phyloP scores from a whole-genome alignment of 2,113 vertebrate genomes.

The Hucho hucho region DNA sequence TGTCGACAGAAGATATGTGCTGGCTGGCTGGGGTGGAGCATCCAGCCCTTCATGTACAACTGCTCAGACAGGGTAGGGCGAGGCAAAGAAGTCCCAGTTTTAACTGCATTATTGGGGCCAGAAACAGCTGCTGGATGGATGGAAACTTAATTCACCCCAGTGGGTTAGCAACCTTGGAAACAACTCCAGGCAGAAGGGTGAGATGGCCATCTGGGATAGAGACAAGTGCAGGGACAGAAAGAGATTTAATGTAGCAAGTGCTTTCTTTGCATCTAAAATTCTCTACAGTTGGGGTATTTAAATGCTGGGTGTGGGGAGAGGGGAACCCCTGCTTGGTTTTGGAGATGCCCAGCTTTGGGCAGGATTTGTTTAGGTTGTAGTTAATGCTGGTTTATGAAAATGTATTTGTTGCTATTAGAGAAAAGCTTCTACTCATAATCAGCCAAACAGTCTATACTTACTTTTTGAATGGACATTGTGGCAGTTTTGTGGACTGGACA shows the following conservation, averaged over 20 bases:
- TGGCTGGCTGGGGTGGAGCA: not conserved
- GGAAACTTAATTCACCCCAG: not conserved
- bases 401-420: not conserved
- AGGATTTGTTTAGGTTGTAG: not conserved
- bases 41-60: not conserved
- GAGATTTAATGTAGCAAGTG: not conserved
- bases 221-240: not conserved
- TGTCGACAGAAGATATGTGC: not conserved
- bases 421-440: too few species aligned
- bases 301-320: constrained; percentile 4
- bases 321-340: constrained; percentile 11
- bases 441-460: too few species aligned
- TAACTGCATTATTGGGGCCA: constrained; percentile 8
- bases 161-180: not conserved
- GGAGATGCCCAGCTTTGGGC: not conserved
- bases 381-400: too few species aligned
- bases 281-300: constrained; percentile 23
- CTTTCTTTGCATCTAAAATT: not conserved
- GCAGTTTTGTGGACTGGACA: not conserved
- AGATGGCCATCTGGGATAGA: constrained; percentile 2
- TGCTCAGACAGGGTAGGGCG: not conserved
- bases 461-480: not conserved
- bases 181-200: not conserved
- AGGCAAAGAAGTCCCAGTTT: not conserved
- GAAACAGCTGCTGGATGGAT: not conserved